A percentile compares a stretch with the other conserved stretches of the same genome.
These are phyloP conservation scores for Xylota segnis DNA, from an alignment of 2,888 invertebrate genomes.

Conservation along the genomic window DNA sequence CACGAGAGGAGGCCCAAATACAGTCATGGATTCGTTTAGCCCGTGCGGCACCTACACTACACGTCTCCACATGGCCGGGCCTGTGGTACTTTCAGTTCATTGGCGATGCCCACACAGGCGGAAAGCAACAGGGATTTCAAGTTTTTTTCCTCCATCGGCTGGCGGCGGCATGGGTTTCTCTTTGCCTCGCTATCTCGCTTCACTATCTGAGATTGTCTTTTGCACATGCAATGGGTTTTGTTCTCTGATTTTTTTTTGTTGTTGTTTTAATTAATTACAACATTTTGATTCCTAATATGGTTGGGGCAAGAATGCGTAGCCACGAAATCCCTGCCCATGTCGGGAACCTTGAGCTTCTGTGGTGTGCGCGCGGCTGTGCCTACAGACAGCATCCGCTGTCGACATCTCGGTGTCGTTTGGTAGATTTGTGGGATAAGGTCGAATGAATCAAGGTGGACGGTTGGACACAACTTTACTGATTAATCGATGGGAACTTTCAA, in stretches of 20 bases:
- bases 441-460: constrained; percentile 15
- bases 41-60: constrained; percentile 43
- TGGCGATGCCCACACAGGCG: constrained; percentile 71
- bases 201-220: constrained; percentile 30
- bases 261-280: constrained; percentile 68
- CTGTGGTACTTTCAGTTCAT: constrained; percentile 36
- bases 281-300: constrained; percentile 68
- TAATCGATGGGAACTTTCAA: constrained; percentile 39
- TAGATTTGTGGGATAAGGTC: constrained; percentile 65
- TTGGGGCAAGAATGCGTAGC: constrained; percentile 48
- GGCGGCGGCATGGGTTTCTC: constrained; percentile 7
- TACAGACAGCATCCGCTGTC: constrained; percentile 34
- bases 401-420: constrained; percentile 10
- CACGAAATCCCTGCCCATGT: constrained; percentile 60
- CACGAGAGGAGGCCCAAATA: constrained; percentile 42
- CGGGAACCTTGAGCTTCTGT: constrained; percentile 59
- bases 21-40: constrained; percentile 38
- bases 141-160: constrained; percentile 23
- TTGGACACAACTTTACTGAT: constrained; percentile 44
- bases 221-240: constrained; percentile 30
- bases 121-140: constrained; percentile 69
- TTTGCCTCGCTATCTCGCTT: constrained; percentile 5
- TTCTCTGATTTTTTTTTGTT: constrained; percentile 11
- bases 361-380: background rate
- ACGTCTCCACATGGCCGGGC: background rate